Percentiles rank a stretch among this genome's conserved stretches.
Conservation (phyloP, 2,797 vertebrate species). For the Thunnus albacares region DNA sequence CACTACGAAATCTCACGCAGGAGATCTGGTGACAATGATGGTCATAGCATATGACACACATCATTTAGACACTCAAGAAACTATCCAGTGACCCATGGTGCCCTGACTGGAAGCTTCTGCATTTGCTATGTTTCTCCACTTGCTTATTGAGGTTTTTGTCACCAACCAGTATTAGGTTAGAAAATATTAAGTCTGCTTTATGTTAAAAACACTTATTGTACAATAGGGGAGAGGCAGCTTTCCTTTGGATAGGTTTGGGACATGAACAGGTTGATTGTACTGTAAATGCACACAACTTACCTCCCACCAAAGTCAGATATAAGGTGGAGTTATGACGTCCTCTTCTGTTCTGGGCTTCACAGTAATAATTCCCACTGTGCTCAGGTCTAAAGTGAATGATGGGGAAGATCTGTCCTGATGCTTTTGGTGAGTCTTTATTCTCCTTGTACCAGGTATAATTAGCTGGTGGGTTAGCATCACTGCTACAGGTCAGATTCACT, state of each 20-base stretch:
- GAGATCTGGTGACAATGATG: not conserved
- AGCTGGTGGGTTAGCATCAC: conserved; percentile 66
- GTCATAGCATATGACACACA: not conserved
- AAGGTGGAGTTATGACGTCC: conserved; percentile 18
- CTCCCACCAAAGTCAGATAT: not conserved
- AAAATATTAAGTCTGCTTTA: not conserved
- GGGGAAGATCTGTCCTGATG: conserved; percentile 39
- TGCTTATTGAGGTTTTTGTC: no score
- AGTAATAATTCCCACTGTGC: conserved; percentile 55
- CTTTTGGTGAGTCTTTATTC: conserved; percentile 19
- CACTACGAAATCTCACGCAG: not conserved
- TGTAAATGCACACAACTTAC: conserved; percentile 10
- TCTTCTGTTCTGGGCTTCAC: conserved; percentile 45
- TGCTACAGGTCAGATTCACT: conserved; percentile 62
- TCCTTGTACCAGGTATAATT: conserved; percentile 55
- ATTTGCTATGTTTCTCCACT: no score
- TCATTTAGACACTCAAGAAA: no score
- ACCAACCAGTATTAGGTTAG: no score
- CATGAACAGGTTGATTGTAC: no score
- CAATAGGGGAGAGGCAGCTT: not conserved
- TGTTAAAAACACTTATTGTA: not conserved
- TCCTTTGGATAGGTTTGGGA: no score
- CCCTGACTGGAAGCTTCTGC: no score
- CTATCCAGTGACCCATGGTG: no score
- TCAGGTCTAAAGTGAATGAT: conserved; percentile 44